These are phyloP conservation scores for Noctua janthe DNA, from an alignment of 2,888 invertebrate genomes.

Conservation along the genomic window DNA sequence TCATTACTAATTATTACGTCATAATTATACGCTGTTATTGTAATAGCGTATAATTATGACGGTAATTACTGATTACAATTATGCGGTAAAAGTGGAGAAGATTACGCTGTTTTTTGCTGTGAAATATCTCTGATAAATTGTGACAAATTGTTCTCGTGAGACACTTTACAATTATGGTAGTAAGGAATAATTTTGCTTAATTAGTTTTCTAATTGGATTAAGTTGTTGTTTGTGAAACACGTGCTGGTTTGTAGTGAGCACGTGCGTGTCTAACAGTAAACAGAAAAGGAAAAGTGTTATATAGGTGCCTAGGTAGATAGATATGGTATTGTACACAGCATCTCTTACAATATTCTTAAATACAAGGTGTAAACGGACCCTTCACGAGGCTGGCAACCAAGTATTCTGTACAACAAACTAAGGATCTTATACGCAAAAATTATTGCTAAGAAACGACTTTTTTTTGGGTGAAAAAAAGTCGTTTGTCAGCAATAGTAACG, in stretches of 20 bases:
- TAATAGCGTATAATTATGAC: neutral
- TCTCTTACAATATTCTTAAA: too few relatives aligned
- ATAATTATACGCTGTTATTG: neutral
- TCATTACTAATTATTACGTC: too few relatives aligned
- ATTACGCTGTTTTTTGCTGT: conserved; percentile 50
- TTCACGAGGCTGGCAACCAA: too few relatives aligned
- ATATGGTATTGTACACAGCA: neutral
- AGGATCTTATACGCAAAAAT: too few relatives aligned
- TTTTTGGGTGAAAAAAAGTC: too few relatives aligned
- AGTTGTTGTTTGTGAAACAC: conserved; percentile 47
- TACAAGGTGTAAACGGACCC: too few relatives aligned
- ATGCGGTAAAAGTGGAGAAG: conserved; percentile 55
- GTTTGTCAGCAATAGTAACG: too few relatives aligned
- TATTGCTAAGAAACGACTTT: too few relatives aligned
- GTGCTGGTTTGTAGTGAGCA: conserved; percentile 18
- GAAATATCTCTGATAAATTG: conserved; percentile 60
- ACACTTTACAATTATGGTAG: conserved; percentile 35
- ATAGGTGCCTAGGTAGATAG: neutral
- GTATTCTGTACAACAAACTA: too few relatives aligned
- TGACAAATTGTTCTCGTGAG: conserved; percentile 64
- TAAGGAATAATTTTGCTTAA: conserved; percentile 40
- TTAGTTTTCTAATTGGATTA: conserved; percentile 54
- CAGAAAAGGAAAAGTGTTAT: conserved; percentile 23
- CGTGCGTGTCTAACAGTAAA: conserved; percentile 21
- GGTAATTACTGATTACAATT: conserved; percentile 49